Percentiles rank a stretch among this genome's conserved stretches.
Evolutionary conservation across 2,113 vertebrate genomes (phyloP).

Genomic region (Hemiscyllium ocellatum): DNA sequence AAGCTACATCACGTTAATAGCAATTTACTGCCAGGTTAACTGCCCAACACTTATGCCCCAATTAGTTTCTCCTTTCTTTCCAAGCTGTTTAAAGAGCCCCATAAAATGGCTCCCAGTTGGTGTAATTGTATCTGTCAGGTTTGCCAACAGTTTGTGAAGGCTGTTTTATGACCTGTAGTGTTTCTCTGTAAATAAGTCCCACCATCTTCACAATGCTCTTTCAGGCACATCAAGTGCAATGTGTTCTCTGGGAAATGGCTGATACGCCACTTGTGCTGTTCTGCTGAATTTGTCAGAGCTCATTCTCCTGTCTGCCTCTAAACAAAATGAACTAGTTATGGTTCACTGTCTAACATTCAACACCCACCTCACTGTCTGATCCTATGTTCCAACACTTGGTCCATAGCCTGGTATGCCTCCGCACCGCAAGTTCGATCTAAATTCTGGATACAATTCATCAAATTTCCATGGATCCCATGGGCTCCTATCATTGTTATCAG

Average conservation of each 20-base stretch:
- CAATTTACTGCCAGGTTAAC: slow-evolving; percentile 27
- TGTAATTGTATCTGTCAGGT: neutral
- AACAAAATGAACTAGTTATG: neutral
- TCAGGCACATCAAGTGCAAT: neutral
- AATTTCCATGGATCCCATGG: too few species aligned
- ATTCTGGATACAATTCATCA: too few species aligned
- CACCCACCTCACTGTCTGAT: too few species aligned
- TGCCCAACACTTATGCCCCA: neutral
- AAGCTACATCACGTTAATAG: slow-evolving; percentile 22
- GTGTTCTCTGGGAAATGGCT: neutral
- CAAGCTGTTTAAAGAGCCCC: slow-evolving; percentile 25
- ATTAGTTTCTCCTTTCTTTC: slow-evolving; percentile 18
- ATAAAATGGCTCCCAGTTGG: slow-evolving; percentile 32
- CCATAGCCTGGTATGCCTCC: too few species aligned
- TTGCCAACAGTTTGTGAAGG: slow-evolving; percentile 19
- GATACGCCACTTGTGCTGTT: neutral
- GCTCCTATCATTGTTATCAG: too few species aligned
- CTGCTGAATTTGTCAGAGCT: neutral
- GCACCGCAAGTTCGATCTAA: too few species aligned
- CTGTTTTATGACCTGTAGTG: neutral
- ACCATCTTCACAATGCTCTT: neutral
- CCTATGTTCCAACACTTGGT: too few species aligned
- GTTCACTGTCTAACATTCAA: neutral
- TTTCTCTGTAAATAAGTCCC: neutral
- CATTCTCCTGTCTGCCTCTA: neutral